These are phyloP conservation scores for Odontesthes bonariensis DNA, from an alignment of 2,113 vertebrate species.

Conservation along the genomic window DNA sequence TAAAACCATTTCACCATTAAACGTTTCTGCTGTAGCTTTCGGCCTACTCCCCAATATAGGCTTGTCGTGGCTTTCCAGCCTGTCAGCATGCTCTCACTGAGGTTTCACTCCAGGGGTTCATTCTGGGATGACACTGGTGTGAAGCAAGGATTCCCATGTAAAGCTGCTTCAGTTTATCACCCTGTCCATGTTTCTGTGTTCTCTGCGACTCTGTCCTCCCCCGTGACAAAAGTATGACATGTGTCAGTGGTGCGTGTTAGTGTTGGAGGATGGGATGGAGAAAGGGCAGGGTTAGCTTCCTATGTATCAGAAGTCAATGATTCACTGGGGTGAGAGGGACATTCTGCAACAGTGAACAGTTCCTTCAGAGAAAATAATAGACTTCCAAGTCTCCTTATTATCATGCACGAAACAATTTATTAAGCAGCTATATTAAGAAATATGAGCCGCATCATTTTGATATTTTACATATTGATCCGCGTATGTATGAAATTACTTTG, in stretches of 20 bases:
- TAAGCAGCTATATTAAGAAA: neutral
- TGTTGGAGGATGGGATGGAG: conserved; percentile 55
- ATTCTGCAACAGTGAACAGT: conserved; percentile 63
- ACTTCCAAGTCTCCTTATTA: neutral
- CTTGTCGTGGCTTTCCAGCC: conserved; percentile 41
- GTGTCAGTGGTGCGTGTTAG: conserved; percentile 67
- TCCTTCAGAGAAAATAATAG: conserved; percentile 28
- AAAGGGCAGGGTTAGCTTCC: conserved; percentile 54
- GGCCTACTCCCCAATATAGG: conserved; percentile 13
- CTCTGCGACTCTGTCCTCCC: conserved; percentile 54
- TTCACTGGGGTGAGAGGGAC: conserved; percentile 73
- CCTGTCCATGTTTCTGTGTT: conserved; percentile 53
- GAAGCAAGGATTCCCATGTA: conserved; percentile 67
- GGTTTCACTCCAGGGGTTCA: conserved; percentile 48
- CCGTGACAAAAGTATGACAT: conserved; percentile 65
- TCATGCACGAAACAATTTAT: neutral
- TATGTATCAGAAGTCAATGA: conserved; percentile 68
- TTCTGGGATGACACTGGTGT: conserved; percentile 57
- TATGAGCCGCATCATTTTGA: neutral
- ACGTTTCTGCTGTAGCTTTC: conserved; percentile 12
- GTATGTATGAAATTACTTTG: neutral
- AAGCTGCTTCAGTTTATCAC: conserved; percentile 60
- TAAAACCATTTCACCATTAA: conserved; percentile 1
- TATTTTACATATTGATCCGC: conserved; percentile 3
- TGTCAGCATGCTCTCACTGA: conserved; percentile 53